Evolutionary conservation across 2,888 invertebrate genomes (phyloP).

Genomic region (Sceliomorpha sp.): DNA sequence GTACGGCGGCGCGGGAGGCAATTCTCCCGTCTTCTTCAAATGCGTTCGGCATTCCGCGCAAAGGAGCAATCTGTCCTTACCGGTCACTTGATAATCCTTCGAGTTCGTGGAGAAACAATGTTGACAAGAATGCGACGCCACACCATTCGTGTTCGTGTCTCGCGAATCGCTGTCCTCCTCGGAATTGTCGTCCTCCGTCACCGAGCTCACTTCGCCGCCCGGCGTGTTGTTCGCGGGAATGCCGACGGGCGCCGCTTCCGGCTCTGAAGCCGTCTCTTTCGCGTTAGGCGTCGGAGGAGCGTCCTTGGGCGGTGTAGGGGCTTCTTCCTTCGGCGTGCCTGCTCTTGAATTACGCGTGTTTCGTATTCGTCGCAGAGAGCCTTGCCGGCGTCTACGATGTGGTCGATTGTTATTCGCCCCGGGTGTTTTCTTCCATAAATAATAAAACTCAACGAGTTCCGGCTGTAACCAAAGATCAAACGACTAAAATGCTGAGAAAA

Average conservation of each 20-base stretch:
- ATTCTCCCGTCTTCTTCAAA: conserved; percentile 89
- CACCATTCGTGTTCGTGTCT: conserved; percentile 84
- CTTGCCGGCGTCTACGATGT: conserved; percentile 92
- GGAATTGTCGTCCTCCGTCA: conserved; percentile 94
- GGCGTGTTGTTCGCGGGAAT: conserved; percentile 71
- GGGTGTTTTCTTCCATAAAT: conserved; percentile 99
- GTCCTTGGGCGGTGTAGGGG: conserved; percentile 82
- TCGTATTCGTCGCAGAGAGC: conserved; percentile 92
- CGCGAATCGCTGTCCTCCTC: conserved; percentile 97
- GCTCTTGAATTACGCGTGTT: conserved; percentile 93
- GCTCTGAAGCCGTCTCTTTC: conserved; percentile 75
- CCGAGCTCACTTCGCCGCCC: conserved; percentile 85
- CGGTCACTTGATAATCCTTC: conserved; percentile 82
- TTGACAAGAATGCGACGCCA: conserved; percentile 82
- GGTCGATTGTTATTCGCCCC: conserved; percentile 98
- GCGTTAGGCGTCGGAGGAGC: conserved; percentile 64
- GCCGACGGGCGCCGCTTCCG: conserved; percentile 76
- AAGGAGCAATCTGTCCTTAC: conserved; percentile 86
- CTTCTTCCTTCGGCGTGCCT: conserved; percentile 88
- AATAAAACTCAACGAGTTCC: conserved; percentile 98
- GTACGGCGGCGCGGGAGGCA: conserved; percentile 83
- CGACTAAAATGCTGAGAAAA: no score
- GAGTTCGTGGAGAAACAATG: conserved; percentile 87
- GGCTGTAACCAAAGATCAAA: conserved; percentile 82
- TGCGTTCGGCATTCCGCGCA: conserved; percentile 89